Evolutionary conservation across 2,113 vertebrate genomes (phyloP).

Genomic region (Microcebus ravelobensis): DNA sequence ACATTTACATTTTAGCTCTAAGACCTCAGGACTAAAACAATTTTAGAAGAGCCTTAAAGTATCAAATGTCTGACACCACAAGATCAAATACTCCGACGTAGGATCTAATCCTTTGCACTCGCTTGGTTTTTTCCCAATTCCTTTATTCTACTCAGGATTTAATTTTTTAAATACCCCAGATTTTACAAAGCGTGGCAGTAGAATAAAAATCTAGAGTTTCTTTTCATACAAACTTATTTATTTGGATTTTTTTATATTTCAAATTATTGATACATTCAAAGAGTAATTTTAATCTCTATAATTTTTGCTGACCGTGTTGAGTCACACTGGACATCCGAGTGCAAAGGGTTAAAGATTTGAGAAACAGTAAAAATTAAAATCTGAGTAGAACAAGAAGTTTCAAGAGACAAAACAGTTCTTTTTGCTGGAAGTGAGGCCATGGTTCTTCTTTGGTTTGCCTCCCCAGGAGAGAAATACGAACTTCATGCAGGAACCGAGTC

Average conservation of each 20-base stretch:
- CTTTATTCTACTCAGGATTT: too few relatives aligned
- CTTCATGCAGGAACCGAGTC: slow-evolving; percentile 97
- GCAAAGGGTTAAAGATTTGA: background rate
- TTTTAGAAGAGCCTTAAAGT: background rate
- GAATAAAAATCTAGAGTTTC: too few relatives aligned
- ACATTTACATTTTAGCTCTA: background rate
- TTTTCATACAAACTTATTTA: too few relatives aligned
- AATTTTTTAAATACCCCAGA: too few relatives aligned
- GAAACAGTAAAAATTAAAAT: background rate
- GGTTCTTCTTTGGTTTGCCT: background rate
- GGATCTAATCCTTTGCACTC: background rate
- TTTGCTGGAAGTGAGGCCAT: rapidly evolving
- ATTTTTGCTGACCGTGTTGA: too few relatives aligned
- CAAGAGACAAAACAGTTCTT: background rate
- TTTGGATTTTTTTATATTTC: too few relatives aligned
- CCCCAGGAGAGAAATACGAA: slow-evolving; percentile 96
- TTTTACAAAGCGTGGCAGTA: too few relatives aligned
- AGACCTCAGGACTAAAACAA: background rate
- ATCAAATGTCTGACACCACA: background rate
- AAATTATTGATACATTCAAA: too few relatives aligned
- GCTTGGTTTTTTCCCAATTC: too few relatives aligned
- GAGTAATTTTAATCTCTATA: too few relatives aligned
- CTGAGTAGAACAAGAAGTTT: background rate
- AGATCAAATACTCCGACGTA: background rate
- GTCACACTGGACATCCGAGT: too few relatives aligned